Evolutionary conservation across 2,888 invertebrate genomes (phyloP).

Genomic region (Eulithis prunata): DNA sequence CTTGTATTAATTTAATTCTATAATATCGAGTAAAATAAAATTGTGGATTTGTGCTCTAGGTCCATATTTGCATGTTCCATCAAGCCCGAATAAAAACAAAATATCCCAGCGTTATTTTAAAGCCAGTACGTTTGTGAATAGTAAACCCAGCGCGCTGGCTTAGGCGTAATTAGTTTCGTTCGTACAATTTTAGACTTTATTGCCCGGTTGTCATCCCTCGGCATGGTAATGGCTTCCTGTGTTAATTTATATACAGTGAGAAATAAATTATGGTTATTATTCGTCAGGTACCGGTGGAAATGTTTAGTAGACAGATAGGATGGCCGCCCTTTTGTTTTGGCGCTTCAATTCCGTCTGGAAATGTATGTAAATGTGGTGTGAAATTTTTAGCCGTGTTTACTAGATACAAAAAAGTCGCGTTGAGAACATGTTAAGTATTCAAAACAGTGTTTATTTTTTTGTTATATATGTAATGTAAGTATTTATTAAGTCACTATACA

Average conservation of each 20-base stretch:
- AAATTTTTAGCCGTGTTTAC: slow-evolving; percentile 10
- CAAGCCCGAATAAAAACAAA: slow-evolving; percentile 12
- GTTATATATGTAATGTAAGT: too few species aligned
- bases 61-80: slow-evolving; percentile 6
- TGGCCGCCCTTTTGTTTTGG: slow-evolving; percentile 27
- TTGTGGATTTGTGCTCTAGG: background rate
- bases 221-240: slow-evolving; percentile 69
- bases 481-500: too few species aligned
- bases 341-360: slow-evolving; percentile 22
- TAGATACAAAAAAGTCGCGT: too few species aligned
- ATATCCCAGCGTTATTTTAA: slow-evolving; percentile 33
- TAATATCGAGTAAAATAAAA: background rate
- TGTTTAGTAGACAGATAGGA: slow-evolving; percentile 41
- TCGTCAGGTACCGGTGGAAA: slow-evolving; percentile 40
- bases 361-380: slow-evolving; percentile 18
- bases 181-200: slow-evolving; percentile 74
- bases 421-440: too few species aligned
- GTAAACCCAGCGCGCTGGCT: slow-evolving; percentile 48
- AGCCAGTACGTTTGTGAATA: slow-evolving; percentile 38
- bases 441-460: too few species aligned
- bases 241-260: slow-evolving; percentile 63
- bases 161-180: slow-evolving; percentile 71
- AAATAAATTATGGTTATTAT: slow-evolving; percentile 63
- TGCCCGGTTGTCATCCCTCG: slow-evolving; percentile 63
- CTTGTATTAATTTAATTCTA: background rate